These are phyloP conservation scores for Formica aserva DNA, from an alignment of 2,888 invertebrate species.

Conservation along the genomic window DNA sequence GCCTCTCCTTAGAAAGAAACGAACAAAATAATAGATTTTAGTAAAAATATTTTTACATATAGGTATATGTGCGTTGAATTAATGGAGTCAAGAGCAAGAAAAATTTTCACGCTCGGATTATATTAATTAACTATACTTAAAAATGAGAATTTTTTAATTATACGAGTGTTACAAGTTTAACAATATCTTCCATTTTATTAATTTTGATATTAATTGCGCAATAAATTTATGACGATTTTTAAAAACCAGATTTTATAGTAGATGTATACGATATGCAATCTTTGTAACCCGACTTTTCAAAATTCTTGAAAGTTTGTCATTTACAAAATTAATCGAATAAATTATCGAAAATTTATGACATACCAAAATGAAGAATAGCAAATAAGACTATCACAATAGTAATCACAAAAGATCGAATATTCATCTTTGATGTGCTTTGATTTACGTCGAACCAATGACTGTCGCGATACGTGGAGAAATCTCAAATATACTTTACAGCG, in stretches of 20 bases:
- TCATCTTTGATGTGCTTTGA: neutral
- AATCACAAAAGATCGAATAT: neutral
- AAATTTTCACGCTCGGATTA: neutral
- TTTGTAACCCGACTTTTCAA: too few species aligned
- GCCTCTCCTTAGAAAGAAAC: neutral
- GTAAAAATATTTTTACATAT: neutral
- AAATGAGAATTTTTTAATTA: neutral
- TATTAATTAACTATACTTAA: neutral
- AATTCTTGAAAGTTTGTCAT: neutral
- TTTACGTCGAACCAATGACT: neutral
- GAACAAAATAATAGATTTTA: neutral
- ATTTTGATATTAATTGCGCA: neutral
- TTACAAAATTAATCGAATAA: neutral
- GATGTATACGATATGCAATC: neutral
- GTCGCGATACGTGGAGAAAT: neutral
- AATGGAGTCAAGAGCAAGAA: neutral
- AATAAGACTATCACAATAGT: neutral
- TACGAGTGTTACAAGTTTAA: neutral
- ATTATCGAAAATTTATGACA: neutral
- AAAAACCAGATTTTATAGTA: neutral
- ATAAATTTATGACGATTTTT: neutral
- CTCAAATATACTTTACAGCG: neutral
- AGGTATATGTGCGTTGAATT: neutral
- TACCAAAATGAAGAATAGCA: neutral
- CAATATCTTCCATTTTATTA: neutral